Percentiles rank a stretch among this genome's conserved stretches.
These are phyloP conservation scores for Lasaia peninsularis DNA, from an alignment of 1,140 invertebrate species.

Conservation along the genomic window DNA sequence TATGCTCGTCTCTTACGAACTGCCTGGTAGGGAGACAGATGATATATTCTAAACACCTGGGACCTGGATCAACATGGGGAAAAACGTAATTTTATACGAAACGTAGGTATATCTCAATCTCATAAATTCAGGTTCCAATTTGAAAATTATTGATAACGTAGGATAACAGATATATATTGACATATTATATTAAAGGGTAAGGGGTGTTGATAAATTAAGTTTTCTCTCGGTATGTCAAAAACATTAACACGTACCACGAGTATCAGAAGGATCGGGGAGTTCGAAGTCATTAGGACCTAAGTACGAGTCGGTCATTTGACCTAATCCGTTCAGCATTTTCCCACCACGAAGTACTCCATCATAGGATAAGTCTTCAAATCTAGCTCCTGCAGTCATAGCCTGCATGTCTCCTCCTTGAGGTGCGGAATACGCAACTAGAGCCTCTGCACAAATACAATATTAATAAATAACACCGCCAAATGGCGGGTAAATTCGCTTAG, in stretches of 20 bases:
- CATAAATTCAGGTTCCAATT: too few species aligned
- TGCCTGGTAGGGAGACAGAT: too few species aligned
- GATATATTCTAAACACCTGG: too few species aligned
- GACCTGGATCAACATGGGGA: too few species aligned
- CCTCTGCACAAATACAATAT: constrained; percentile 78
- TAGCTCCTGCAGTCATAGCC: constrained; percentile 85
- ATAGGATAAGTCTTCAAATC: constrained; percentile 92
- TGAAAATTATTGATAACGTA: too few species aligned
- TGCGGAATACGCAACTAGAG: constrained; percentile 86
- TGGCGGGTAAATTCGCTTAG: constrained; percentile 35
- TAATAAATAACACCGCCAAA: constrained; percentile 44
- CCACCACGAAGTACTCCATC: constrained; percentile 86
- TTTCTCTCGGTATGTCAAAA: too few species aligned
- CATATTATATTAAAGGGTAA: too few species aligned
- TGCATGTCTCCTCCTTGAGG: constrained; percentile 86
- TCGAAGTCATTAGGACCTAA: constrained; percentile 79
- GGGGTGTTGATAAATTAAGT: too few species aligned
- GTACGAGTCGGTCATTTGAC: constrained; percentile 88
- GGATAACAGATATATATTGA: too few species aligned
- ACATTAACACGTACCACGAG: constrained; percentile 72
- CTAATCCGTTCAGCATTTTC: constrained; percentile 85
- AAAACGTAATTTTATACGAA: too few species aligned
- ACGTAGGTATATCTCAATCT: too few species aligned
- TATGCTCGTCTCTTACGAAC: too few species aligned
- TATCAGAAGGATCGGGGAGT: constrained; percentile 71